phyloP scores from a whole-genome alignment of 64 coral and sea anemone species.

The Hydrozoanthus tunicans region DNA sequence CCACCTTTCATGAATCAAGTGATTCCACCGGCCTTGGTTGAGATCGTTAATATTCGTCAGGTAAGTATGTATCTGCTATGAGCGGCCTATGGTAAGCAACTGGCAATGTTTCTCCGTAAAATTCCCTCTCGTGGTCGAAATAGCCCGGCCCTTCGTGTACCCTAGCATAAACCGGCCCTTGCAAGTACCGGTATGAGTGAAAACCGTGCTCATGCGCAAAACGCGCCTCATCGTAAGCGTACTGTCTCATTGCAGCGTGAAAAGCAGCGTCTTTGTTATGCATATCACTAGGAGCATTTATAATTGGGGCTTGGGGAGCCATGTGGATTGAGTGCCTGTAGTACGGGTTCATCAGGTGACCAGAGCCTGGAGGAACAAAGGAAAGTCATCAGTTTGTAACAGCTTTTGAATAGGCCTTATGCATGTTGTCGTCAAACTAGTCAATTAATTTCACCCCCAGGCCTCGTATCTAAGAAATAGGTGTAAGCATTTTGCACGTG shows the following conservation, averaged over 20 bases:
- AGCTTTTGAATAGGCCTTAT: neutral
- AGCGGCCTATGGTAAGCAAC: neutral
- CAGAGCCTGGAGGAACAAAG: neutral
- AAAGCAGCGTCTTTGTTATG: slow-evolving; percentile 31
- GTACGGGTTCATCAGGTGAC: slow-evolving; percentile 1
- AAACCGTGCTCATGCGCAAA: slow-evolving; percentile 40
- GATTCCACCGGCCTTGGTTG: no score
- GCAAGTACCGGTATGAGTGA: slow-evolving; percentile 16
- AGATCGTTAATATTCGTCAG: neutral
- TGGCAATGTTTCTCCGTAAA: neutral
- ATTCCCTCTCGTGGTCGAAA: neutral
- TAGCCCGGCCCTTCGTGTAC: neutral
- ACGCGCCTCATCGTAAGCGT: slow-evolving; percentile 13
- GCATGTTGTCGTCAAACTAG: neutral
- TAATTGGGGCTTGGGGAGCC: slow-evolving; percentile 10
- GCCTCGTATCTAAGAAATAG: no score
- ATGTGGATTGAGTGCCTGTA: slow-evolving; percentile 23
- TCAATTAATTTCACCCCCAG: no score
- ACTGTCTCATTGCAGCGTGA: slow-evolving; percentile 42
- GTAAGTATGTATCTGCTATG: slow-evolving; percentile 6
- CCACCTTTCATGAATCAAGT: no score
- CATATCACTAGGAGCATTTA: neutral
- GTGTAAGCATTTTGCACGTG: no score
- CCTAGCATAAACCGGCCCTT: neutral
- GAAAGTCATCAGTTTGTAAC: no score